Base-by-base conservation (phyloP, 2,888 invertebrate genomes). In the Liopterus haemorrhoidalis region DNA sequence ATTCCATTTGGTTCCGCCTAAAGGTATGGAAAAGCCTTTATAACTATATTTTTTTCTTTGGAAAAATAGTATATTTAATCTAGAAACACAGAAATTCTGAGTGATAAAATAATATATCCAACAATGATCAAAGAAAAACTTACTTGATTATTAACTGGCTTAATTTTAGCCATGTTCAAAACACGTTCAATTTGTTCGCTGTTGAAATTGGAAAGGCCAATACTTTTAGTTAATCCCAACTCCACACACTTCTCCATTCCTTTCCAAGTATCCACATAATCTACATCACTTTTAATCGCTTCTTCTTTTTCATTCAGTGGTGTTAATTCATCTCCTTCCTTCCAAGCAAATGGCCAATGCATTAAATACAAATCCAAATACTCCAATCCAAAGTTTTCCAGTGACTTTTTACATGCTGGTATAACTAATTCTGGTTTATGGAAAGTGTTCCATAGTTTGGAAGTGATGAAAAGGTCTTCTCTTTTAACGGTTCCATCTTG, bases 181-280 rank as follows among this genome's bases (percentile, higher is more conserved):
- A 84, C 55, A 35, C 78, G 69, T 11, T 71, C 65, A 44, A 82
- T 58, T 59, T 84, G 82, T 50, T 75, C 67, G 2, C 72, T 73
- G 62, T 80, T 82, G 57, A 83, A 83, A 62, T 83, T 83, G 33
- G 81, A 81, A 4, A 82, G 61, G 2, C 83, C 83, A 53, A 83
- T 80, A 46, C 73, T 74, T 52, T 74, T 78, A 1, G 70, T 66
- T 24, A 81, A 60, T 11, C 79, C 79, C 39, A 74, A 68, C 11
- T 69, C 66, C 4, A 76, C 69, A 15, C 76, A 66, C 40, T 70
- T 66, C 57, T 82, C 82, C 76, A 83, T 73, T 3, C 67, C 78
- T 54, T 72, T 70, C 73, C 76, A 78, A 3, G 76, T 75, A 30
- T 76, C 82, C 15, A 78, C 33, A 53, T 69, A 81, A 59, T 82